Base-by-base conservation (phyloP, 1,140 invertebrate species). In the Oryctes rhinoceros region DNA sequence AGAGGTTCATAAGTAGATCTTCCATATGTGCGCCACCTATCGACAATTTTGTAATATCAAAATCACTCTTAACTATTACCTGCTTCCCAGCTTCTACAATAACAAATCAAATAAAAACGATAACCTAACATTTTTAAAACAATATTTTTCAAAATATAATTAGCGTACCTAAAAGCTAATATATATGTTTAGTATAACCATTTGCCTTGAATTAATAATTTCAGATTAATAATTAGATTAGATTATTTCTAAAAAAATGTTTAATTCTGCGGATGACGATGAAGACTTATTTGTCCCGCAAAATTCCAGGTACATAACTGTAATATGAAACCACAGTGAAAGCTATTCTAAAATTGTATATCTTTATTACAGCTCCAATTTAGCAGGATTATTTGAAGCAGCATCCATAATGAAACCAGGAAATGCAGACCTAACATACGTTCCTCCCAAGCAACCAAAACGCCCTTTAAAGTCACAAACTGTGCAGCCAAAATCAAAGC, bases 371-470 rank as follows among this genome's bases (percentile, higher is more conserved):
- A 85, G 84, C 76, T 82, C 84, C 7, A 83, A 83, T 75, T 82
- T 85, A 47, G 79, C 82, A 20, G 81, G 81, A 11, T 80, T 85
- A 53, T 85, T 85, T 81, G 82, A 48, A 15, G 11, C 35, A 10
- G 47, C 49, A 30, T 13, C n/a, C 75, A 13, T 30, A 30, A 7
- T 18, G 67, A 15, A 37, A 48, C 53, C 67, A 15, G 80, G 77
- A n/a, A 71, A 78, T 75, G 20, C 79, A 59, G 80, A 76, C 79
- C 81, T 85, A 59, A 82, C 49, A 37, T 85, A 85, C 67, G 82
- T 82, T 7, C 83, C 84, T 20, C 84, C 84, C 6, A 84, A 84
- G 81, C 83, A 85, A 79, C 84, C 83, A 48, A 83, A 71, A 79
- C 13, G 37, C 10, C 49, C 65, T 15, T 11, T 30, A 78, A 59